Conservation (phyloP, 2,888 invertebrate species). For the Sialis lutaria region DNA sequence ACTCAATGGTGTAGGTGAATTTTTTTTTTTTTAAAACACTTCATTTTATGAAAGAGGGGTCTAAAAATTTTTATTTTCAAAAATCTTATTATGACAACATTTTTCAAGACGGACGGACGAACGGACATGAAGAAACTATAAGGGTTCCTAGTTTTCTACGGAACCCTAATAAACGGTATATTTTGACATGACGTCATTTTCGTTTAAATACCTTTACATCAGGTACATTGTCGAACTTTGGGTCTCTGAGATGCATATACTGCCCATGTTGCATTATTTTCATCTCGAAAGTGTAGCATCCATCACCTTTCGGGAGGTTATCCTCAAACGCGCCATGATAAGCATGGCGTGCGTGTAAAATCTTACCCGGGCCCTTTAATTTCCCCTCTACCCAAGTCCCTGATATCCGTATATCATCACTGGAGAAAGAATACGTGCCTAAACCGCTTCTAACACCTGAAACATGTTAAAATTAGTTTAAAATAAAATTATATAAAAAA, state of each 20-base stretch:
- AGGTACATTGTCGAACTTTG: conserved; percentile 31
- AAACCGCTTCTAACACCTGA: conserved; percentile 40
- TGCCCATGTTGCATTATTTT: conserved; percentile 60
- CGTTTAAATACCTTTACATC: conserved; percentile 31
- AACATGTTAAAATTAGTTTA: no score
- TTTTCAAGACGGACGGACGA: no score
- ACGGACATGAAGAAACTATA: no score
- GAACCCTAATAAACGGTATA: no score
- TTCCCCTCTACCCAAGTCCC: conserved; percentile 61
- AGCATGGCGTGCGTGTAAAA: conserved; percentile 46
- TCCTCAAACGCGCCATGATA: conserved; percentile 56
- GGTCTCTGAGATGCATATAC: conserved; percentile 41
- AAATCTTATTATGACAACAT: no score
- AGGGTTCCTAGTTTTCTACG: no score
- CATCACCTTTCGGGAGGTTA: conserved; percentile 52
- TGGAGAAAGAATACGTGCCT: conserved; percentile 55
- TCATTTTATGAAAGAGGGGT: no score
- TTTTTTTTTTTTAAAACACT: no score
- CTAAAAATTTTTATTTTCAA: no score
- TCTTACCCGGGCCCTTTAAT: conserved; percentile 58
- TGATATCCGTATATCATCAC: conserved; percentile 40
- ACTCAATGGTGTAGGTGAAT: no score
- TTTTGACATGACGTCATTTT: no score
- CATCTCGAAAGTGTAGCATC: conserved; percentile 61
- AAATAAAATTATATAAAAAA: no score